Base-by-base conservation (phyloP, 2,797 vertebrate species). In the Arctocebus calabarensis region DNA sequence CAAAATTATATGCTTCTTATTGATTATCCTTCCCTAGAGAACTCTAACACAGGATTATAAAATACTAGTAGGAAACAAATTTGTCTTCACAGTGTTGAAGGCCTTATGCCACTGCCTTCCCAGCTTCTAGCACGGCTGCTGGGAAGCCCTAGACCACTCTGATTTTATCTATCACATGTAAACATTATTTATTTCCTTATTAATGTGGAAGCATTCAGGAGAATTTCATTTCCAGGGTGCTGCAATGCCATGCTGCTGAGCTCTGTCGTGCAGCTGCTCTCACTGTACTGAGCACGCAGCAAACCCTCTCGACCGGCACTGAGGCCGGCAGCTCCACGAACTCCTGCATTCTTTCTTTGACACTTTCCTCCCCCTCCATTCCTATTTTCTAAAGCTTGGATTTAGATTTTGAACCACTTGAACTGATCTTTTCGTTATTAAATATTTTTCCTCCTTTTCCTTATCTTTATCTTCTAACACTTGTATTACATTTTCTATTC, bases 381-480 rank as follows among this genome's bases (percentile, higher is more conserved):
- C 93, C 22, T 84, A 34, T 74, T 90, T 5, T 14, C 32, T 78
- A 75, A 92, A 96, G 94, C 25, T 81, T 61, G 25, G 61, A 75
- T 19, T 81, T 77, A 95, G 61, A 78, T 68, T 95, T 82, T 92
- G 61, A 88, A 92, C 12, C 7, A 78, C 19, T 45, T 87, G 43
- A 27, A 73, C 5, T 32, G 8, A 94, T n/a, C 0, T 32, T 79
- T 96, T 86, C 43, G 27, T 57, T 74, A 79, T 40, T 34, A 66
- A 66, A 57, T 29, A 17, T 59, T 74, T 68, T 74, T 34, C 82
- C 14, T n/a, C 32, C 20, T 37, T 17, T 34, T 29, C 32, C 34
- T 94, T 43, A 79, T 37, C 52, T 79, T 85, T 77, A 61, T 84
- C 59, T 84, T 93, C 40, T 0, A 71, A 71, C 3, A 34, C 6